Evolutionary conservation across 2,113 vertebrate species (phyloP).

Genomic region (Hoplias malabaricus): DNA sequence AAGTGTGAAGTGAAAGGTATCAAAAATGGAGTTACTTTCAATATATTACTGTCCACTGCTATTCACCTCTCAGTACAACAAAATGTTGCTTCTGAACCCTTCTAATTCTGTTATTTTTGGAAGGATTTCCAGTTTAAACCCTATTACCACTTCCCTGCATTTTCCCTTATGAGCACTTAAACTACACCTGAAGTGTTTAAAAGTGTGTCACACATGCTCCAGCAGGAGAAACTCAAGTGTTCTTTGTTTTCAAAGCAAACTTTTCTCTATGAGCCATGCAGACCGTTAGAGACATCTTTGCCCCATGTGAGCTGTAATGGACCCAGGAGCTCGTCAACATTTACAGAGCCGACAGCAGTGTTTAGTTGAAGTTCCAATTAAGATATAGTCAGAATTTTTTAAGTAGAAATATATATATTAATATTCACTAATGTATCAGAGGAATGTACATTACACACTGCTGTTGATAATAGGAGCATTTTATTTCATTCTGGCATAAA

Average conservation of each 20-base stretch:
- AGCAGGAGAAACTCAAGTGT: not conserved
- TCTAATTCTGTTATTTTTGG: not conserved
- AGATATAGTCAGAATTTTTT: not conserved
- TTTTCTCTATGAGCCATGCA: slow-evolving; percentile 34
- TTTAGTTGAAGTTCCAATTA: not conserved
- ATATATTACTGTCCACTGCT: too few relatives aligned
- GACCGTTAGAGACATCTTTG: not conserved
- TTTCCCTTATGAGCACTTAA: not conserved
- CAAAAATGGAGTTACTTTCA: too few relatives aligned
- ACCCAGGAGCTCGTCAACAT: not conserved
- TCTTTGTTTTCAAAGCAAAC: not conserved
- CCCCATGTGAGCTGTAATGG: not conserved
- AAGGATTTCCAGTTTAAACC: too few relatives aligned
- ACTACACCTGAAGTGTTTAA: slow-evolving; percentile 1
- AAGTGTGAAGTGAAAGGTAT: too few relatives aligned
- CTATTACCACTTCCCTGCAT: not conserved
- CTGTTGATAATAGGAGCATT: not conserved
- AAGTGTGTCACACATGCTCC: not conserved
- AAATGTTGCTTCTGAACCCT: too few relatives aligned
- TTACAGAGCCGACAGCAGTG: not conserved
- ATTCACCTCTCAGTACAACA: too few relatives aligned
- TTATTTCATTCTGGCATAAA: not conserved
- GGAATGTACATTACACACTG: not conserved
- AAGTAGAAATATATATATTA: too few relatives aligned
- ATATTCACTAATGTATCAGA: not conserved